phyloP scores from a whole-genome alignment of 2,113 vertebrate genomes.

The Dascyllus trimaculatus region DNA sequence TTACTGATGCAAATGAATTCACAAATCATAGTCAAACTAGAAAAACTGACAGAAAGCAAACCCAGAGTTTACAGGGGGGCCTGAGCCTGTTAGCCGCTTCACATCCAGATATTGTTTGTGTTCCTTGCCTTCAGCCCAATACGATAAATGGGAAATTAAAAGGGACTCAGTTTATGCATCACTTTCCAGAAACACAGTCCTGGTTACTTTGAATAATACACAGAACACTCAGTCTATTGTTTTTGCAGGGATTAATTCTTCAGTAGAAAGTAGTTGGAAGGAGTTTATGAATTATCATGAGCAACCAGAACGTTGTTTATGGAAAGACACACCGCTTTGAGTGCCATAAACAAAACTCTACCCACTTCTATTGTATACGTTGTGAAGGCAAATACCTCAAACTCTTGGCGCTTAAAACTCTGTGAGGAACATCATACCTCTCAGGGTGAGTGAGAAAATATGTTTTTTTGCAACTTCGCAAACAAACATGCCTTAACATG shows the following conservation, averaged over 20 bases:
- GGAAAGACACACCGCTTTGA: neutral
- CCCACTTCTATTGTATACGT: neutral
- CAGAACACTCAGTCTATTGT: neutral
- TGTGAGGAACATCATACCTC: too few relatives aligned
- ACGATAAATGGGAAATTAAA: neutral
- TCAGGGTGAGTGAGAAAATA: neutral
- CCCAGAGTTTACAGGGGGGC: too few relatives aligned
- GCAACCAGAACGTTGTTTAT: neutral
- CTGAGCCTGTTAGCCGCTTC: too few relatives aligned
- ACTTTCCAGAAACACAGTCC: neutral
- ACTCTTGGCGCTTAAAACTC: too few relatives aligned
- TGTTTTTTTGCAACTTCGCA: neutral
- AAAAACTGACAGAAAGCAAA: too few relatives aligned
- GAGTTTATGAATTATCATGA: neutral
- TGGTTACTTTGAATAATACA: neutral
- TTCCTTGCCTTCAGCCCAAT: neutral
- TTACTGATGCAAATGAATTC: too few relatives aligned
- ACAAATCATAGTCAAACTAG: too few relatives aligned
- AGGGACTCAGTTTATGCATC: too few relatives aligned
- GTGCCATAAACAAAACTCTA: neutral
- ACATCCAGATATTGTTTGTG: neutral
- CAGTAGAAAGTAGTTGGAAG: neutral
- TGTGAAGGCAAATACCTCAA: neutral
- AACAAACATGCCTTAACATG: conserved; percentile 17
- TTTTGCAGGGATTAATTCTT: neutral